phyloP scores from a whole-genome alignment of 2,113 vertebrate genomes.

The Ctenomys sociabilis region DNA sequence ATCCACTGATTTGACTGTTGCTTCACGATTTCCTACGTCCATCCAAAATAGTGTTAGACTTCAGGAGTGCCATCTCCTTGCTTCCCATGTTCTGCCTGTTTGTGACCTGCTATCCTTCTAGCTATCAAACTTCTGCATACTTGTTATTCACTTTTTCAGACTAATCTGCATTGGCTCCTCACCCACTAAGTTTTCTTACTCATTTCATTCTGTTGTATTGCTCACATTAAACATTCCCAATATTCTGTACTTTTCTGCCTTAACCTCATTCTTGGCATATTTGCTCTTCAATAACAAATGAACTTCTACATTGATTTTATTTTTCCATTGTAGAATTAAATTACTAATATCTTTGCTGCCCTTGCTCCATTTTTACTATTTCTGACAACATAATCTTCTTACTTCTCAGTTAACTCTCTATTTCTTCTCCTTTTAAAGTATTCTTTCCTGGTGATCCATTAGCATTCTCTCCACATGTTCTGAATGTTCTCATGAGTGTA shows the following conservation, averaged over 20 bases:
- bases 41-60: background rate
- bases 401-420: background rate
- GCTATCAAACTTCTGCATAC: background rate
- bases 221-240: slow-evolving; percentile 6
- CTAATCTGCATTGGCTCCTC: background rate
- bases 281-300: background rate
- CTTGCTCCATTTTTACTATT: background rate
- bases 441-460: background rate
- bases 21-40: background rate
- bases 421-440: background rate
- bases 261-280: background rate
- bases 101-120: background rate
- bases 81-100: background rate
- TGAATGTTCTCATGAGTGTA: background rate
- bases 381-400: background rate
- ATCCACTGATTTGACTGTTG: background rate
- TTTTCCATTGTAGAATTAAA: background rate
- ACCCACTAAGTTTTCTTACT: background rate
- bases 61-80: background rate
- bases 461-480: background rate
- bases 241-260: background rate
- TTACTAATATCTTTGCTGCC: background rate
- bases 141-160: background rate
- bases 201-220: background rate
- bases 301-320: background rate